A percentile compares a stretch with the other conserved stretches of the same genome.
These are phyloP conservation scores for Eledone cirrhosa DNA, from an alignment of 2,888 invertebrate species.

Conservation along the genomic window DNA sequence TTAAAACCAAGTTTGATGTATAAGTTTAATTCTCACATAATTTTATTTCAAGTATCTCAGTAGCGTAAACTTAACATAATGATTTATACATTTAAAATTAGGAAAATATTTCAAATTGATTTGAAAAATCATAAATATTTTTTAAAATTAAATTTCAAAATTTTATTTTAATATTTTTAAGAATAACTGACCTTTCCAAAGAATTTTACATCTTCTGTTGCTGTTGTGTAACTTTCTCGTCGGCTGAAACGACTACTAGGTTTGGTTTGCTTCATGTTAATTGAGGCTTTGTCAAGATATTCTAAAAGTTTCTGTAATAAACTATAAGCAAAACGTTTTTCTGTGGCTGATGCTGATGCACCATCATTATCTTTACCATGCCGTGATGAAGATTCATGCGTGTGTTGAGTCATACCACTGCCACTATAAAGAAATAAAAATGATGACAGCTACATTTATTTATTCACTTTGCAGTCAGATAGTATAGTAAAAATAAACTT, in stretches of 20 bases:
- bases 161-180: not conserved
- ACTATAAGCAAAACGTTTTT: constrained; percentile 96
- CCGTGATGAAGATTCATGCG: constrained; percentile 55
- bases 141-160: no score
- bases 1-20: no score
- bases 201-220: constrained; percentile 97
- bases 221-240: constrained; percentile 73
- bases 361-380: constrained; percentile 60
- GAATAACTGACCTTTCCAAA: constrained; percentile 84
- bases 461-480: no score
- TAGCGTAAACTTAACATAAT: no score
- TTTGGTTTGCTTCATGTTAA: constrained; percentile 84
- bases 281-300: constrained; percentile 94
- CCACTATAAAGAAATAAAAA: constrained; percentile 20
- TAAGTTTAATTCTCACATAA: no score
- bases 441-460: no score
- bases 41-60: no score
- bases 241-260: constrained; percentile 96
- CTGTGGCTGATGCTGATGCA: constrained; percentile 76
- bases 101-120: no score
- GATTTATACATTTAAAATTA: no score
- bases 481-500: no score
- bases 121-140: no score
- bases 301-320: constrained; percentile 94
- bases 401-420: constrained; percentile 33